phyloP scores from a whole-genome alignment of 2,888 invertebrate species.

The Lasioglossum pauxillum region DNA sequence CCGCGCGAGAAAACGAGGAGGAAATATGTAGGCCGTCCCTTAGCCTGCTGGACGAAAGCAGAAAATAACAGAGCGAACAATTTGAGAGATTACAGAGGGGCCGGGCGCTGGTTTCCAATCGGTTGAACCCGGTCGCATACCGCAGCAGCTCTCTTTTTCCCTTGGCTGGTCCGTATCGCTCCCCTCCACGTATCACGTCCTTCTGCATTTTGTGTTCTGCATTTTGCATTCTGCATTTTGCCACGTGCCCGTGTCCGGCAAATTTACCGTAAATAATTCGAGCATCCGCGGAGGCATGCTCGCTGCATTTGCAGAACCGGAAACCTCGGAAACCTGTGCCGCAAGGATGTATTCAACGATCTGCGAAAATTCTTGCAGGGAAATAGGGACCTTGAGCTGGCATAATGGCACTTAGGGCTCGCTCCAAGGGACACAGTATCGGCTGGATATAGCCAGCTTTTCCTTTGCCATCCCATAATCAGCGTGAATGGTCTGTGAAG shows the following conservation, averaged over 20 bases:
- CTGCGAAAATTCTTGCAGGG: neutral
- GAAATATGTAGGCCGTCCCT: slow-evolving; percentile 32
- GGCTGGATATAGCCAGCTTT: neutral
- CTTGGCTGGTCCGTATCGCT: slow-evolving; percentile 3
- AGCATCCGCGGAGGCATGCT: slow-evolving; percentile 68
- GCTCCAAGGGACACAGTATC: neutral
- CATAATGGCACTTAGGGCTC: neutral
- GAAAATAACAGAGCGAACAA: slow-evolving; percentile 78
- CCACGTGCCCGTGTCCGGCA: slow-evolving; percentile 71
- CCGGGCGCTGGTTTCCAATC: slow-evolving; percentile 75
- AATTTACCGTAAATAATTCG: slow-evolving; percentile 82
- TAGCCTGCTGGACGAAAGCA: slow-evolving; percentile 55
- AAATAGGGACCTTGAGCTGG: neutral
- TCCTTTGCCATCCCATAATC: neutral
- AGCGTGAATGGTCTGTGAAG: neutral
- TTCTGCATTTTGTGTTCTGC: slow-evolving; percentile 76
- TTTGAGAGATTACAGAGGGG: slow-evolving; percentile 79
- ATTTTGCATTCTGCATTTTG: slow-evolving; percentile 76
- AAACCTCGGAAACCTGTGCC: neutral
- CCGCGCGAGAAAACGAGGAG: slow-evolving; percentile 48
- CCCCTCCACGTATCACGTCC: neutral
- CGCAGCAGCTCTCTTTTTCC: slow-evolving; percentile 39
- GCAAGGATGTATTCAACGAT: neutral
- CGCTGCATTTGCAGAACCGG: slow-evolving; percentile 36
- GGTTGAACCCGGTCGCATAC: slow-evolving; percentile 66